phyloP scores from a whole-genome alignment of 64 coral and sea anemone genomes.

The Dendronephthya gigantea region DNA sequence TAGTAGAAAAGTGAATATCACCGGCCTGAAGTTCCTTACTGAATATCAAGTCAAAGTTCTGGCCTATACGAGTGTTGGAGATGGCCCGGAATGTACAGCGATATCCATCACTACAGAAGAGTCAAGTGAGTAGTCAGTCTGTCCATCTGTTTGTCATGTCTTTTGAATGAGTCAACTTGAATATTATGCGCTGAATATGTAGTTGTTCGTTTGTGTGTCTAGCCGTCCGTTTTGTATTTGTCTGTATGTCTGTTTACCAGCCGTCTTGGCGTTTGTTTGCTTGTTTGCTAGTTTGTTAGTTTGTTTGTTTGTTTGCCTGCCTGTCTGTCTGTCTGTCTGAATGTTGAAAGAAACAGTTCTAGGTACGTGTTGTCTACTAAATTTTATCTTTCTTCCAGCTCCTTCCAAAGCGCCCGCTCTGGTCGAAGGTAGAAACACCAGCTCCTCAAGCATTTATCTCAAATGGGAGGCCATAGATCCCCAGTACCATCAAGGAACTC shows the following conservation, averaged over 20 bases:
- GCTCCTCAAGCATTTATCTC: background rate
- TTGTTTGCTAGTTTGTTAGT: too few species aligned
- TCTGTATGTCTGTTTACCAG: too few species aligned
- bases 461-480: background rate
- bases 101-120: background rate
- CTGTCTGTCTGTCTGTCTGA: too few species aligned
- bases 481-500: background rate
- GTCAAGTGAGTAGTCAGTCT: background rate
- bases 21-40: background rate
- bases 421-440: background rate
- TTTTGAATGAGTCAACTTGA: too few species aligned
- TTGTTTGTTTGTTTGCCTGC: too few species aligned
- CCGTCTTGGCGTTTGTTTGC: too few species aligned
- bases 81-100: background rate
- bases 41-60: background rate
- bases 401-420: background rate
- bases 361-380: too few species aligned
- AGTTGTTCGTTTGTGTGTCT: too few species aligned
- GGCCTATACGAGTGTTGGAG: background rate
- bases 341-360: too few species aligned
- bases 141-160: too few species aligned
- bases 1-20: background rate
- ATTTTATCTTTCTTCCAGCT: background rate
- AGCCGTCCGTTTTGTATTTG: too few species aligned
- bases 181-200: too few species aligned